Base-by-base conservation (phyloP, 2,888 invertebrate species). In the Heliconius erato region DNA sequence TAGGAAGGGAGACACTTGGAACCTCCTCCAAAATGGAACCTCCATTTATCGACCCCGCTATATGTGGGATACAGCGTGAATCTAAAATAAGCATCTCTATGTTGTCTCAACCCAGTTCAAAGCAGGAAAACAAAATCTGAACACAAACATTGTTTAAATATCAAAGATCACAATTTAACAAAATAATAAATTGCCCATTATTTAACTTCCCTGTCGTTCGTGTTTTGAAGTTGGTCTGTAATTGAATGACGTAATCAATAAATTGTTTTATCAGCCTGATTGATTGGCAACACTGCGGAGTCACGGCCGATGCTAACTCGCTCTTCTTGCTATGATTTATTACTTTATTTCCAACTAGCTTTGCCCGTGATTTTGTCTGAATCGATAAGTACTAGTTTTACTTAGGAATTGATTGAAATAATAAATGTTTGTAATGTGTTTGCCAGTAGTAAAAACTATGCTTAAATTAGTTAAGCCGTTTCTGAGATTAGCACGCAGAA, bases 191-290 rank as follows among this genome's bases (percentile, higher is more conserved):
- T 69, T 16, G 63, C 35, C 23, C 63, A 63, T 32, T 63, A 82
- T 80, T 84, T 68, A 74, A 79, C 59, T 76, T 76, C 49, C 23
- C 44, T 19, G 63, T 69, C 77, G 84, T 80, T 40, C 28, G 63
- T 76, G 67, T 82, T 81, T 80, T 69, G 77, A 79, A 79, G 80
- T 84, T 79, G 78, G 67, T 78, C 81, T 69, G 81, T 83, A 87
- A 86, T 85, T 86, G 86, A 86, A 84, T 88, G 86, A 87, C 86
- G 86, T 84, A 85, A 88, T 87, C 87, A 88, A 87, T 88, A 84
- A 87, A 87, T 87, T 86, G 87, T 84, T 85, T 87, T 85, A 86
- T 83, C 85, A 84, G 69, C 76, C 83, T 87, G 87, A 86, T 86
- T 85, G 86, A 87, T 86, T 84, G 85, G 80, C 79, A 79, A 83